A percentile compares a stretch with the other conserved stretches of the same genome.
Conservation (phyloP, 2,797 vertebrate genomes). For the Enteromius viviparus region DNA sequence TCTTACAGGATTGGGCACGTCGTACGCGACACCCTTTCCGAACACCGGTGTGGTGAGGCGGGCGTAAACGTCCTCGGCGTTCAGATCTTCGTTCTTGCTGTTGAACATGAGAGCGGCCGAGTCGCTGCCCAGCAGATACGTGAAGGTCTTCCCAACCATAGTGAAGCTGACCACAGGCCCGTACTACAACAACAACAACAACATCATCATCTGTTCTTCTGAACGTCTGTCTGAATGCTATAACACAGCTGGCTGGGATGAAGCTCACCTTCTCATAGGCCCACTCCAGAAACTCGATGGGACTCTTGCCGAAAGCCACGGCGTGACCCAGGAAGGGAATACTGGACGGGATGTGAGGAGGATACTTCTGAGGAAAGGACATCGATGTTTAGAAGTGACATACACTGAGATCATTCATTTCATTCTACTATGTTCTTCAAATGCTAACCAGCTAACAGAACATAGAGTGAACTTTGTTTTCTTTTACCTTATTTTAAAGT, state of each 20-base stretch:
- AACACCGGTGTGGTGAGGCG: conserved; percentile 94
- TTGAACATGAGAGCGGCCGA: conserved; percentile 94
- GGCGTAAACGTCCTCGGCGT: conserved; percentile 95
- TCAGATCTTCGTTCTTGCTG: conserved; percentile 96
- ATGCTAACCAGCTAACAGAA: no score
- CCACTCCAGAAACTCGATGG: conserved; percentile 93
- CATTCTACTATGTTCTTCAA: no score
- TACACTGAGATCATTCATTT: no score
- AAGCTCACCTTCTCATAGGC: conserved; percentile 91
- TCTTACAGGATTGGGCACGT: conserved; percentile 90
- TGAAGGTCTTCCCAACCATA: conserved; percentile 97
- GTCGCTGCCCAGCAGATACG: conserved; percentile 93
- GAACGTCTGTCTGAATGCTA: neutral
- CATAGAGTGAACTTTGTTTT: no score
- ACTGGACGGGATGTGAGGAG: conserved; percentile 89
- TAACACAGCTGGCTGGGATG: no score
- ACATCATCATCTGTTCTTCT: neutral
- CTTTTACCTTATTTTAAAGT: no score
- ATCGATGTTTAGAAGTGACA: neutral
- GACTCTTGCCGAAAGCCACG: conserved; percentile 92
- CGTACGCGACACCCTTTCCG: conserved; percentile 95
- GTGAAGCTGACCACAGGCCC: conserved; percentile 98
- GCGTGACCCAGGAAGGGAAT: conserved; percentile 95
- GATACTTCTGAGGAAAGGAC: conserved; percentile 79
- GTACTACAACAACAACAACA: conserved; percentile 76